Percentiles rank a stretch among this genome's conserved stretches.
These are phyloP conservation scores for Drosophila ustulata DNA, from an alignment of 2,888 invertebrate genomes.

Conservation along the genomic window DNA sequence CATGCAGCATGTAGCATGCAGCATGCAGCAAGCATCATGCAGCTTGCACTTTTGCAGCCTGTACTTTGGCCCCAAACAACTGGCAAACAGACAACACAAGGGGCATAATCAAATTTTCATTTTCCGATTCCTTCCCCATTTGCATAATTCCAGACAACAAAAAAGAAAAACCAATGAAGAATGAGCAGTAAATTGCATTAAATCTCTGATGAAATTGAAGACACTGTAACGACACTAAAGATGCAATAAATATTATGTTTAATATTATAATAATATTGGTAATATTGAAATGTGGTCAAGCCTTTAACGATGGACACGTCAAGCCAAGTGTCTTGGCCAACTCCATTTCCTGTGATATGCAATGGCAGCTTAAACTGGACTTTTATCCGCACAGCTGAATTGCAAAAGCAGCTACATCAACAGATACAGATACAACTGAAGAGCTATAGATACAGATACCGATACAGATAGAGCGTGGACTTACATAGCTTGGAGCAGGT, in stretches of 20 bases:
- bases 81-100: constrained; percentile 12
- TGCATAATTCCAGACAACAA: constrained; percentile 57
- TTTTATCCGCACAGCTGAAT: constrained; percentile 43
- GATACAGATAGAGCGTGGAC: constrained; percentile 12
- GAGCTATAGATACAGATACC: constrained; percentile 3
- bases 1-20: constrained; percentile 51
- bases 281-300: background rate
- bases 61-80: constrained; percentile 16
- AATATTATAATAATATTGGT: background rate
- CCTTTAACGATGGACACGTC: constrained; percentile 1
- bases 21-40: constrained; percentile 38
- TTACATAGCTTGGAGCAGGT: constrained; percentile 15
- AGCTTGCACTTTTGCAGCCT: constrained; percentile 11
- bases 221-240: background rate
- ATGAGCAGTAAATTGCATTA: constrained; percentile 4
- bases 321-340: constrained; percentile 8
- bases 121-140: constrained; percentile 51
- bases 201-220: background rate
- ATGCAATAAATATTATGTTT: background rate
- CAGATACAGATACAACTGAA: constrained; percentile 5
- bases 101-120: constrained; percentile 65
- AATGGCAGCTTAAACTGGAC: constrained; percentile 46
- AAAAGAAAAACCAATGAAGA: constrained; percentile 22
- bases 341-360: constrained; percentile 14
- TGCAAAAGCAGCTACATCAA: constrained; percentile 19